Conservation (phyloP, 2,888 invertebrate genomes). For the Drosophila nigritarsus region DNA sequence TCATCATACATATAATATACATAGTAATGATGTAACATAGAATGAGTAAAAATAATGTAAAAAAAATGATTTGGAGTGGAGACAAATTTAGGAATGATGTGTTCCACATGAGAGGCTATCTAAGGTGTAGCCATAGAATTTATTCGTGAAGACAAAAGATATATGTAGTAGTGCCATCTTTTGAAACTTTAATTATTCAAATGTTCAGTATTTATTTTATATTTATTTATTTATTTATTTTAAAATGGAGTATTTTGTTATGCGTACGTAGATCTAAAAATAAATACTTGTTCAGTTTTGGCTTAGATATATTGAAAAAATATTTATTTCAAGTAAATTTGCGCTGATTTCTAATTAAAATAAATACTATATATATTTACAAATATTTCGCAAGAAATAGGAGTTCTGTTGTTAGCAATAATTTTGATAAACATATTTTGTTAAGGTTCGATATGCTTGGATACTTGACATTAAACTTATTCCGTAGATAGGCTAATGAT, state of each 20-base stretch:
- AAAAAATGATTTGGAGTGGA: not conserved
- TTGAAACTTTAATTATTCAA: not conserved
- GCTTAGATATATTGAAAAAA: not conserved
- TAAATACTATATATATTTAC: not conserved
- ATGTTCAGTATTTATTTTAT: not conserved
- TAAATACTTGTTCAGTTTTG: slow-evolving; percentile 1
- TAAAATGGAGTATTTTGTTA: not conserved
- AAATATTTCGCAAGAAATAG: not conserved
- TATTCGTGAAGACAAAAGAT: not conserved
- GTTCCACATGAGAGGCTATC: not conserved
- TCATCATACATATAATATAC: not conserved
- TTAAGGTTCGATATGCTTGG: not conserved
- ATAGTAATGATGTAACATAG: not conserved
- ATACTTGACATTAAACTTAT: not conserved
- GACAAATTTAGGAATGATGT: not conserved
- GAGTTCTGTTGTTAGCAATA: not conserved
- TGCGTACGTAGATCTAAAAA: not conserved
- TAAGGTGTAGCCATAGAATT: not conserved
- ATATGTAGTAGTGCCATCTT: not conserved
- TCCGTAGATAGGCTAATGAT: not conserved
- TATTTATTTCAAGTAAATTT: not conserved
- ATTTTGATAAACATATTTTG: not conserved
- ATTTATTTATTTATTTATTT: not conserved
- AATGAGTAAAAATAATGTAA: not conserved
- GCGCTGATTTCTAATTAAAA: not conserved